These are phyloP conservation scores for Trichechus manatus DNA, from an alignment of 2,113 vertebrate genomes.

Conservation along the genomic window DNA sequence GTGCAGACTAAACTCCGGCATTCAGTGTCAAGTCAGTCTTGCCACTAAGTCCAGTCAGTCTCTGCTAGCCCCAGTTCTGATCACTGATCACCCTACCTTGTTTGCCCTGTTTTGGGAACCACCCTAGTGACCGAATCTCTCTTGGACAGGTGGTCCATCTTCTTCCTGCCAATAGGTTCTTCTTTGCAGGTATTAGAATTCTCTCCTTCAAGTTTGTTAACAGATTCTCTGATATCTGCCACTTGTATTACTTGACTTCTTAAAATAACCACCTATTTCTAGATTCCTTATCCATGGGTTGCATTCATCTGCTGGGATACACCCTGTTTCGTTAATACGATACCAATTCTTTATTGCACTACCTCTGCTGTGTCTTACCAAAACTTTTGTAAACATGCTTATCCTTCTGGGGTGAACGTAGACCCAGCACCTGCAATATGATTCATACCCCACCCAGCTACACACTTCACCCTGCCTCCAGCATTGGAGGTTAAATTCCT, in stretches of 20 bases:
- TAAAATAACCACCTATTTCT: background rate
- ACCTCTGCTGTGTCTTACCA: background rate
- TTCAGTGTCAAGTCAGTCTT: background rate
- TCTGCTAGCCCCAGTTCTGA: background rate
- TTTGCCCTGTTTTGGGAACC: background rate
- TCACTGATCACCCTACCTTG: background rate
- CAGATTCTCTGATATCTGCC: background rate
- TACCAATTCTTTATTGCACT: background rate
- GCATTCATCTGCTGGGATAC: background rate
- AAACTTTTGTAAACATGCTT: too few species aligned
- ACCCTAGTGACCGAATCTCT: background rate
- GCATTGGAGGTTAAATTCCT: background rate
- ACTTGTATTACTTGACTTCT: background rate
- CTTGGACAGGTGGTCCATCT: background rate
- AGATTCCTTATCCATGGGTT: background rate
- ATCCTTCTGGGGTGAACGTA: background rate
- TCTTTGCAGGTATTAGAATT: background rate
- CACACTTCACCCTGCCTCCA: background rate
- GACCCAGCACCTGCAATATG: background rate
- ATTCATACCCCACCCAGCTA: background rate
- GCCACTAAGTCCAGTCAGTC: background rate
- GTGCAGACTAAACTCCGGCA: background rate
- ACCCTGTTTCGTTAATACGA: background rate
- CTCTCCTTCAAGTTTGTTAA: background rate
- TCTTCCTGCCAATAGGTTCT: background rate